phyloP scores from a whole-genome alignment of 2,888 invertebrate species.

The Tachina fera region DNA sequence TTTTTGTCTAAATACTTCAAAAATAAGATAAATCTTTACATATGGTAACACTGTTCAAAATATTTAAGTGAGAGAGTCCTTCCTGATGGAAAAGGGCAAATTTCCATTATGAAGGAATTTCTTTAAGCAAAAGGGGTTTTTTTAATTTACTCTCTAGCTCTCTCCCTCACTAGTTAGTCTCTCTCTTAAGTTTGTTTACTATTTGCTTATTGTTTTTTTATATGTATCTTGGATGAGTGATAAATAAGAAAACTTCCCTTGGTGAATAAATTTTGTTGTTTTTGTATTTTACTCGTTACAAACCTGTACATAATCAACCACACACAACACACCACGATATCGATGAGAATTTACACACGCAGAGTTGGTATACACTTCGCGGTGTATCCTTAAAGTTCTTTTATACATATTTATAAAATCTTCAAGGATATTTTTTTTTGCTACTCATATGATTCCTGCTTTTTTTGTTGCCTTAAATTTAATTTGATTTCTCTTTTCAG shows the following conservation, averaged over 20 bases:
- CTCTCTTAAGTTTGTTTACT: constrained; percentile 33
- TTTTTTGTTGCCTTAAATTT: constrained; percentile 18
- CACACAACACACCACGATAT: constrained; percentile 17
- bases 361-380: background rate
- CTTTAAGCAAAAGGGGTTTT: constrained; percentile 32
- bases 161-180: too few relatives aligned
- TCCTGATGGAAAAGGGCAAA: background rate
- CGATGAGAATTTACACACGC: background rate
- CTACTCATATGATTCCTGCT: constrained; percentile 46
- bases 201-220: background rate
- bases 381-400: constrained; percentile 28
- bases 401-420: constrained; percentile 5
- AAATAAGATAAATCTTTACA: too few relatives aligned
- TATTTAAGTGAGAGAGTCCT: background rate
- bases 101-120: constrained; percentile 66
- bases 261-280: constrained; percentile 27
- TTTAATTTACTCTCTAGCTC: background rate
- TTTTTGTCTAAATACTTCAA: background rate
- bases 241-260: constrained; percentile 64
- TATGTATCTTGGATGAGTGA: background rate
- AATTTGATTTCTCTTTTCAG: constrained; percentile 18
- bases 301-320: constrained; percentile 64
- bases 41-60: background rate
- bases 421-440: constrained; percentile 36
- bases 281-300: constrained; percentile 41